A percentile compares a stretch with the other conserved stretches of the same genome.
These are phyloP conservation scores for Marmota monax DNA, from an alignment of 2,113 vertebrate species.

Conservation along the genomic window DNA sequence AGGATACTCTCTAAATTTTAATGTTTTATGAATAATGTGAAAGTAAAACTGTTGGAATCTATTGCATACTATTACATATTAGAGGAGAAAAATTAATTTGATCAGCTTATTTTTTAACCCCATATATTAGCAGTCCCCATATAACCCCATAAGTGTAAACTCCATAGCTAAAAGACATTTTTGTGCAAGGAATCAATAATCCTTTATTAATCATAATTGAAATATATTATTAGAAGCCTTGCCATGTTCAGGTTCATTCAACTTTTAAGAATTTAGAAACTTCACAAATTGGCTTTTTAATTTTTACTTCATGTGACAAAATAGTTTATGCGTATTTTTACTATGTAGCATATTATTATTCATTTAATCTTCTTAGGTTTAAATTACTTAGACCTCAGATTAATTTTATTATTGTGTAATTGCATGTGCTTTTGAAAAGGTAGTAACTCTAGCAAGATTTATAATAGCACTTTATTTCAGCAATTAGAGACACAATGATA, in stretches of 20 bases:
- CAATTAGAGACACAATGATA: neutral
- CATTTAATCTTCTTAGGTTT: slow-evolving; percentile 40
- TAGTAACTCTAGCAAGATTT: slow-evolving; percentile 2
- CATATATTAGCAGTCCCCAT: neutral
- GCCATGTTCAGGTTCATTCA: neutral
- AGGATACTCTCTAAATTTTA: slow-evolving; percentile 67
- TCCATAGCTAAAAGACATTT: too few species aligned
- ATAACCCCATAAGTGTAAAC: too few species aligned
- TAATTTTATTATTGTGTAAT: slow-evolving; percentile 53
- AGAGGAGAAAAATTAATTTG: slow-evolving; percentile 13
- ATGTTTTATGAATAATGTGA: slow-evolving; percentile 73
- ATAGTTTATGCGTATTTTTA: neutral
- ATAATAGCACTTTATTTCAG: slow-evolving; percentile 41
- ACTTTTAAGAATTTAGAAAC: slow-evolving; percentile 49
- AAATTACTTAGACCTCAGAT: neutral
- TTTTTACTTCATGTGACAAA: slow-evolving; percentile 40
- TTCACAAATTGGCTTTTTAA: neutral
- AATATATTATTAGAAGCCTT: slow-evolving; percentile 10
- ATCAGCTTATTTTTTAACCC: neutral
- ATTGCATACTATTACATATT: neutral
- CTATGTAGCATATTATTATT: neutral
- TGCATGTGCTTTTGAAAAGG: slow-evolving; percentile 59
- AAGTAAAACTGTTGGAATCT: slow-evolving; percentile 62
- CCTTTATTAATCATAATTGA: slow-evolving; percentile 41
- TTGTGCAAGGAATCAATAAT: neutral